Conservation (phyloP, 2,113 vertebrate genomes). For the Mobula hypostoma region DNA sequence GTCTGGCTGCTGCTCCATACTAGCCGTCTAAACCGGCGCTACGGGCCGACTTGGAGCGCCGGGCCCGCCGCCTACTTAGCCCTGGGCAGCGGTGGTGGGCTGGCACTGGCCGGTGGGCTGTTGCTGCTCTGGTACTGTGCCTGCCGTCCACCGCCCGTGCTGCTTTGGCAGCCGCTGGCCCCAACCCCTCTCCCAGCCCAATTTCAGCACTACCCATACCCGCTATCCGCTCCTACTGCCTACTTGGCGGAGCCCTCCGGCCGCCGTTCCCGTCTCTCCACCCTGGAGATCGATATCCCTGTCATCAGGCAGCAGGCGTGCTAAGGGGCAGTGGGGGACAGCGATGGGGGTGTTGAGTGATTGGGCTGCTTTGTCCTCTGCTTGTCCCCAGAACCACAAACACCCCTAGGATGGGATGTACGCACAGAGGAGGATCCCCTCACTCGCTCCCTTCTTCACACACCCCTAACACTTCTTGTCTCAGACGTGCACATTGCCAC, state of each 20-base stretch:
- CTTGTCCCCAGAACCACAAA: conserved; percentile 57
- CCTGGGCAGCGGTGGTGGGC: neutral
- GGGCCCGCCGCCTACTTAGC: neutral
- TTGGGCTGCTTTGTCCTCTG: too few species aligned
- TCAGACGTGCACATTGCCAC: too few species aligned
- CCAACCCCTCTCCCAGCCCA: conserved; percentile 42
- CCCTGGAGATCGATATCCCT: conserved; percentile 38
- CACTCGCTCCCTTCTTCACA: too few species aligned
- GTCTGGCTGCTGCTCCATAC: neutral
- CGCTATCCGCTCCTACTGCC: conserved; percentile 6
- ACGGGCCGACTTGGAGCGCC: neutral
- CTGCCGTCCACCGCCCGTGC: conserved; percentile 49
- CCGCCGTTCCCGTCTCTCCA: neutral
- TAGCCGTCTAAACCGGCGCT: neutral
- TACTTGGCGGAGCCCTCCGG: conserved; percentile 39
- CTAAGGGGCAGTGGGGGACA: conserved; percentile 25
- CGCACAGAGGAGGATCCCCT: too few species aligned
- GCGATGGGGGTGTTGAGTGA: conserved; percentile 59
- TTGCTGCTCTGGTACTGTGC: conserved; percentile 34
- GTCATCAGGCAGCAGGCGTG: conserved; percentile 29
- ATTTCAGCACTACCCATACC: too few species aligned
- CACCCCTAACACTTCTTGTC: too few species aligned
- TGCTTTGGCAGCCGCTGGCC: conserved; percentile 39
- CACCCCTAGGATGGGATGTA: conserved; percentile 53
- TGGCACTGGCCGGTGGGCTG: conserved; percentile 4